These are phyloP conservation scores for Egretta garzetta DNA, from an alignment of 2,113 vertebrate species.

Conservation along the genomic window DNA sequence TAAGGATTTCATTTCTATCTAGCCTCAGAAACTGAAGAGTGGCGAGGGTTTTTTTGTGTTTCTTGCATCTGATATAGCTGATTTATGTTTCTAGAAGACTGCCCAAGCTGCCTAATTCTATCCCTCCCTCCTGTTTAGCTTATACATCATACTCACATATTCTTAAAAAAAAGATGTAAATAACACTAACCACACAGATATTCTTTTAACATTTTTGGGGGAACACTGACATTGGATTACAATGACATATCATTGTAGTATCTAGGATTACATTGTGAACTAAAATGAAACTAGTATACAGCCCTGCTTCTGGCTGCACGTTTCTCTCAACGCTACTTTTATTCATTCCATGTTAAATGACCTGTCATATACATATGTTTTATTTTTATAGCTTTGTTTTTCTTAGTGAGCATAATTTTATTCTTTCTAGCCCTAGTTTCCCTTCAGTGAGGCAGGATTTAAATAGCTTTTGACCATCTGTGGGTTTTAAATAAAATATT, in stretches of 20 bases:
- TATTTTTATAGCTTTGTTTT: neutral
- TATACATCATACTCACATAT: neutral
- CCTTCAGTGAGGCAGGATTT: neutral
- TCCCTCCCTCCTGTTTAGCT: neutral
- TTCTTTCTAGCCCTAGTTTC: neutral
- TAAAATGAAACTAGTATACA: neutral
- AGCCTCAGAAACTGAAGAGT: neutral
- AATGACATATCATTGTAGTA: neutral
- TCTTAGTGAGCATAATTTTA: neutral
- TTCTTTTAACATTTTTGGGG: neutral
- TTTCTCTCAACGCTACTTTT: neutral
- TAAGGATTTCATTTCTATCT: neutral
- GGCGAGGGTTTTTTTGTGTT: neutral
- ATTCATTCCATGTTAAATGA: neutral
- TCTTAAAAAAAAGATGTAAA: neutral
- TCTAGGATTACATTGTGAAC: neutral
- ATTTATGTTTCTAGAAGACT: neutral
- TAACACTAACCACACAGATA: neutral
- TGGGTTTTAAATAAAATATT: neutral
- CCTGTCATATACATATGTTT: neutral
- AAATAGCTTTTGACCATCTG: neutral
- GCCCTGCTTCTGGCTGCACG: fast-evolving
- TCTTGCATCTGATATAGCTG: neutral
- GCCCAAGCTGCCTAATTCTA: neutral
- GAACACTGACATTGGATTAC: neutral